phyloP scores from a whole-genome alignment of 2,888 invertebrate species.

The Tetragonisca angustula region DNA sequence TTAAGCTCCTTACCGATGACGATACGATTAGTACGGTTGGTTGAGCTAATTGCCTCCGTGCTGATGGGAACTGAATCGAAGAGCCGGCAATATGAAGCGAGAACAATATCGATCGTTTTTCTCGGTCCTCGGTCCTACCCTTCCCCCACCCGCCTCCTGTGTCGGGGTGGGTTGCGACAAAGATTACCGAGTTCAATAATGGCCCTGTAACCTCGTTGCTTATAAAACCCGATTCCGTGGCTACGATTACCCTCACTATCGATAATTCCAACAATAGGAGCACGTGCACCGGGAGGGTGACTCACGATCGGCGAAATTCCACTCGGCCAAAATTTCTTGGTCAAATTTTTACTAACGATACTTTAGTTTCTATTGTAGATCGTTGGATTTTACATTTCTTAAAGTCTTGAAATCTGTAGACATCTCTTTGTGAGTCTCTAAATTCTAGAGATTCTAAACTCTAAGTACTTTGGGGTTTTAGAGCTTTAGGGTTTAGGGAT shows the following conservation, averaged over 20 bases:
- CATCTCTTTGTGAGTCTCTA: too few relatives aligned
- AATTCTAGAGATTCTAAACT: too few relatives aligned
- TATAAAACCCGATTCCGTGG: constrained; percentile 30
- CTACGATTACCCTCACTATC: constrained; percentile 20
- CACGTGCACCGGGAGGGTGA: not conserved
- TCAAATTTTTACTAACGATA: too few relatives aligned
- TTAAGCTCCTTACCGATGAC: constrained; percentile 72
- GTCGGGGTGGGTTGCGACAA: constrained; percentile 26
- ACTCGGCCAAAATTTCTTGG: too few relatives aligned
- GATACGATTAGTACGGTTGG: constrained; percentile 73
- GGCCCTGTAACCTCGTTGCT: constrained; percentile 46
- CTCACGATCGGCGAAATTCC: not conserved
- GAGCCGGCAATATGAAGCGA: constrained; percentile 66
- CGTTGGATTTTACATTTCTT: too few relatives aligned
- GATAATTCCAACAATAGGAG: constrained; percentile 12
- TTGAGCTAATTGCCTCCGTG: constrained; percentile 71
- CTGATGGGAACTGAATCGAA: constrained; percentile 71
- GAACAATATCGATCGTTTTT: constrained; percentile 70
- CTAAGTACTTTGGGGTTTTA: too few relatives aligned
- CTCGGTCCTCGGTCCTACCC: not conserved
- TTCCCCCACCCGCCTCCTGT: not conserved
- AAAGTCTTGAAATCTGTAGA: too few relatives aligned
- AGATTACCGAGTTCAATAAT: constrained; percentile 57
- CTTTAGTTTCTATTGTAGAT: too few relatives aligned
- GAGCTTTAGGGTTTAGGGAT: too few relatives aligned